Evolutionary conservation across 2,888 invertebrate genomes (phyloP).

Genomic region (Sarcophaga caerulescens): DNA sequence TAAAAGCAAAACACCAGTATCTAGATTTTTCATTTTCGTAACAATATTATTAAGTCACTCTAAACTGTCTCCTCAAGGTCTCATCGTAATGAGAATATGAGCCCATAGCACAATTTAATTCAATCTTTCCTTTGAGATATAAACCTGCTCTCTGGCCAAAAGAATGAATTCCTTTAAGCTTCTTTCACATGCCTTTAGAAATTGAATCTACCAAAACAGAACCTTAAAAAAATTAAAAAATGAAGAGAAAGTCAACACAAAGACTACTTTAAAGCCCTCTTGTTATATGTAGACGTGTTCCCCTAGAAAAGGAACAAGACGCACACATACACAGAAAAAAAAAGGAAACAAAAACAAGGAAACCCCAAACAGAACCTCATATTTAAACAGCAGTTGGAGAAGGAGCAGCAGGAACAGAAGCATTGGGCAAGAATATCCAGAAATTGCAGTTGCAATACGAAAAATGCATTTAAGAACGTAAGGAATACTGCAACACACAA

Average conservation of each 20-base stretch:
- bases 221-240: background rate
- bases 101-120: background rate
- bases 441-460: background rate
- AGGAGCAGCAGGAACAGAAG: background rate
- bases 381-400: background rate
- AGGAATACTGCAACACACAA: slow-evolving; percentile 48
- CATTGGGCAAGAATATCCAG: background rate
- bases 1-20: too few relatives aligned
- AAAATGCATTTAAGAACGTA: slow-evolving; percentile 55
- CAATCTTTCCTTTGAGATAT: background rate
- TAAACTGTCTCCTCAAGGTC: too few relatives aligned
- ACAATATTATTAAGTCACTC: too few relatives aligned
- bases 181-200: background rate
- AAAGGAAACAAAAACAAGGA: too few relatives aligned
- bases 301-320: background rate
- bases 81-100: background rate
- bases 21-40: too few relatives aligned
- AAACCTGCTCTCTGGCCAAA: background rate
- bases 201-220: background rate
- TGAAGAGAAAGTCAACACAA: background rate
- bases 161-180: background rate
- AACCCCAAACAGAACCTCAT: background rate
- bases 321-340: too few relatives aligned
- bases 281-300: background rate
- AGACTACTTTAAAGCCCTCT: background rate